A percentile compares a stretch with the other conserved stretches of the same genome.
phyloP scores from a whole-genome alignment of 2,113 vertebrate genomes.

The Helogale parvula region DNA sequence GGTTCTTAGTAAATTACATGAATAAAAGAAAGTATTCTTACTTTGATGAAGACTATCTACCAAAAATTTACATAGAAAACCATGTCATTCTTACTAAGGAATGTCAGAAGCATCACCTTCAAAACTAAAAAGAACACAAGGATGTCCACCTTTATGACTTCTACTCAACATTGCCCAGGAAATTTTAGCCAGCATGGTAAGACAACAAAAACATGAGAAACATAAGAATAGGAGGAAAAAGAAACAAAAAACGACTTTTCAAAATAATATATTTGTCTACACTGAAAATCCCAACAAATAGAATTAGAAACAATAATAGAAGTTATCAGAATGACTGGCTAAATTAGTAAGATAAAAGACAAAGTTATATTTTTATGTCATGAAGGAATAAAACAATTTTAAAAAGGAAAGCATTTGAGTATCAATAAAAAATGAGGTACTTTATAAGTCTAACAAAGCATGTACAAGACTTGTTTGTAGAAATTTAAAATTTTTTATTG shows the following conservation, averaged over 20 bases:
- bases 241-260: neutral
- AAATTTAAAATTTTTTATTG: neutral
- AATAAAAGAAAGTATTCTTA: conserved; percentile 38
- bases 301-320: neutral
- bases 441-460: conserved; percentile 34
- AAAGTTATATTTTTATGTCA: neutral
- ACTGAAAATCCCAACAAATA: neutral
- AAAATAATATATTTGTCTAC: neutral
- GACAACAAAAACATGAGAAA: neutral
- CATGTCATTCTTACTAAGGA: neutral
- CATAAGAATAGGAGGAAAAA: neutral
- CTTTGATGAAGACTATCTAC: neutral
- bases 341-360: neutral
- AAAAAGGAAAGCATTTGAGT: conserved; percentile 2
- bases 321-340: neutral
- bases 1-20: neutral
- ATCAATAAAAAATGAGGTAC: conserved; percentile 4
- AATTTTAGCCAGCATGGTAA: neutral
- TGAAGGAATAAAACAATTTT: conserved; percentile 22
- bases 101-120: neutral
- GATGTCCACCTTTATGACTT: neutral
- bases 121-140: conserved; percentile 13
- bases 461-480: neutral
- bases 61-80: neutral
- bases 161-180: neutral